Percentiles rank a stretch among this genome's conserved stretches.
Conservation (phyloP, 2,888 invertebrate genomes). For the Dilophus febrilis region DNA sequence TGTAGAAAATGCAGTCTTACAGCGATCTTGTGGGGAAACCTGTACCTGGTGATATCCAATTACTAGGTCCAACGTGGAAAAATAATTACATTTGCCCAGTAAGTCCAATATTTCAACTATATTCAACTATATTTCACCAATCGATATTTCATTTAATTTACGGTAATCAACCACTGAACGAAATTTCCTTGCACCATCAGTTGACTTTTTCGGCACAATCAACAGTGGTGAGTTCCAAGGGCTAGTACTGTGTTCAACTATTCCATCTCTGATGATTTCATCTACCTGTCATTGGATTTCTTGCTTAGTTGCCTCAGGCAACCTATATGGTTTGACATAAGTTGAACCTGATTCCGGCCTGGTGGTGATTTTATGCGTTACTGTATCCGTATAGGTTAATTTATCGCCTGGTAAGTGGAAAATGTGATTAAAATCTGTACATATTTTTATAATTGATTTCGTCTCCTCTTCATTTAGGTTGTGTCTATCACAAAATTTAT, state of each 20-base stretch:
- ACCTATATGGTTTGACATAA: neutral
- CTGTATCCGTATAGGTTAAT: constrained; percentile 1
- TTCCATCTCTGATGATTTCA: constrained; percentile 1
- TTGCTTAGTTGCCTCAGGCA: constrained; percentile 1
- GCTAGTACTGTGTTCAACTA: neutral
- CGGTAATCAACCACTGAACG: constrained; percentile 13
- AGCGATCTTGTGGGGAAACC: too few relatives aligned
- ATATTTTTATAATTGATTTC: neutral
- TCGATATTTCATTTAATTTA: constrained; percentile 12
- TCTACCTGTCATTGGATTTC: neutral
- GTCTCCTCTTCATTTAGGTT: too few relatives aligned
- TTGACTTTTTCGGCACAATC: constrained; percentile 14
- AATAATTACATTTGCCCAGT: constrained; percentile 9
- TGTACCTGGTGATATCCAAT: constrained; percentile 9
- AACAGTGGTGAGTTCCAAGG: constrained; percentile 12
- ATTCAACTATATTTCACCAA: constrained; percentile 11
- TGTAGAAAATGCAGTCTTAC: too few relatives aligned
- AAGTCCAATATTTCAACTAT: constrained; percentile 9
- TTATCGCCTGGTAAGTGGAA: constrained; percentile 4
- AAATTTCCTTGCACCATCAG: constrained; percentile 14
- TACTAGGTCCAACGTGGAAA: constrained; percentile 9
- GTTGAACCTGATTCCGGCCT: neutral
- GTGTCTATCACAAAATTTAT: too few relatives aligned
- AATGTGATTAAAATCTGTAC: neutral
- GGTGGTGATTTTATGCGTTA: neutral